Evolutionary conservation across 2,888 invertebrate genomes (phyloP), one percentile per base, ranked within the genome.

Genomic region (Terebella lapidaria): DNA sequence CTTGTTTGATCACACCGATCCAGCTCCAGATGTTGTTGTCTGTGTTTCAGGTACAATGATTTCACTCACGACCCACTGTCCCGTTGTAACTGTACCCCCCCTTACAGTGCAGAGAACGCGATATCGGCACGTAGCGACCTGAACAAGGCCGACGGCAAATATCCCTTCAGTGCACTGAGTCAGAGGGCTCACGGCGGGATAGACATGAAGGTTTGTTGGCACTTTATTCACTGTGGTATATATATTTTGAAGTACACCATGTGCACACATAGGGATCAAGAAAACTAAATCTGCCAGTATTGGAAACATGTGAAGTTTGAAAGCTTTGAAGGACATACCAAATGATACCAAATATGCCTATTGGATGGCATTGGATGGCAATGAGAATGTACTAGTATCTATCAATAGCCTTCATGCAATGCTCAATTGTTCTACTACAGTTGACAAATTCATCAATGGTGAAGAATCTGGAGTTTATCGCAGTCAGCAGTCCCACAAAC

Each of bases 41-140:
- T n/a, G n/a, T 53, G 18, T 53, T 24, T 27, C 68, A 83, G 89
- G 54, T 88, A 88, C 83, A 89, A 89, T 80, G 85, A 89, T 80
- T 89, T 80, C 83, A 81, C 81, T 61, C 82, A 87, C 77, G 89
- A 89, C 77, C 87, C 87, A 4, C 80, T 87, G 60, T 81, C 88
- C 29, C 81, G 82, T 66, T 89, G 89, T 81, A 83, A 84, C 60
- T 89, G 89, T 78, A 73, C 72, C 2, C 89, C 89, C 3, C 88
- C 88, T 0, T 88, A 87, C 83, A 87, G 86, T 75, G 88, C 85
- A 18, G 87, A 87, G 81, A 88, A 88, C 80, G 87, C 87, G 49
- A 85, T 89, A 69, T 84, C 89, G 3, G 86, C 88, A 1, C 76
- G 89, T 54, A 85, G 85, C 76, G 89, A 89, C 78, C 83, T 89